Evolutionary conservation across 1,140 invertebrate genomes (phyloP), one percentile per base, ranked within the genome.

Genomic region (Eurosta solidaginis): DNA sequence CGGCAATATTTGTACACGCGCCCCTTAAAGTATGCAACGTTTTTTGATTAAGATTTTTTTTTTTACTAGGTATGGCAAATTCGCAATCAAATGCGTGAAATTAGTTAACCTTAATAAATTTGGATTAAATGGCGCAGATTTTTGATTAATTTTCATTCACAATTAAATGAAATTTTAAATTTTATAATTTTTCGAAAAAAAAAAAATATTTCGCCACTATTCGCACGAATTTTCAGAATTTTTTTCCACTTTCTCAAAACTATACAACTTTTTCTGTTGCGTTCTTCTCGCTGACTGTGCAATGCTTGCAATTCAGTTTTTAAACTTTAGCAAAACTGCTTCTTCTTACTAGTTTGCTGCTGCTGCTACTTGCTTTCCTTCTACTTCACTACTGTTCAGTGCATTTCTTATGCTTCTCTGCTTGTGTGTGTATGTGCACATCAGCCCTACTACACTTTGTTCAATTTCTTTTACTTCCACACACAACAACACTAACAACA

Each of bases 201-300:
- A 54, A 68, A 63, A 68, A 68, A 17, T n/a, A 22, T 7, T 42
- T 40, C 59, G 54, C 33, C 40, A n/a, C 17, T 1, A 14, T 47
- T 22, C 40, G 22, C 20, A 68, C 1, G 59, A 29, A 40, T 40
- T 29, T 68, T 0, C 5, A 20, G 5, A 29, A 10, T 68, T n/a
- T n/a, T n/a, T 68, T 68, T 14, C 17, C 20, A 68, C 33, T 68
- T 68, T 22, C 40, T 68, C 33, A 68, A n/a, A n/a, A 42, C 27
- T 68, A 14, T n/a, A 68, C 59, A 40, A 68, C 59, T 68, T 68
- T 68, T 40, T 9, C 59, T 40, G 59, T 68, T 68, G 59, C 59
- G 59, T 68, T 68, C 59, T 68, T 17, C 59, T 68, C 59, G 59
- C 33, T 68, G 59, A 68, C 59, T 68, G 59, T 68, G 59, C 59